These are phyloP conservation scores for Aurelia coerulea DNA, from an alignment of 30 jellyfish, hydroid and myxozoan species.

Conservation along the genomic window DNA sequence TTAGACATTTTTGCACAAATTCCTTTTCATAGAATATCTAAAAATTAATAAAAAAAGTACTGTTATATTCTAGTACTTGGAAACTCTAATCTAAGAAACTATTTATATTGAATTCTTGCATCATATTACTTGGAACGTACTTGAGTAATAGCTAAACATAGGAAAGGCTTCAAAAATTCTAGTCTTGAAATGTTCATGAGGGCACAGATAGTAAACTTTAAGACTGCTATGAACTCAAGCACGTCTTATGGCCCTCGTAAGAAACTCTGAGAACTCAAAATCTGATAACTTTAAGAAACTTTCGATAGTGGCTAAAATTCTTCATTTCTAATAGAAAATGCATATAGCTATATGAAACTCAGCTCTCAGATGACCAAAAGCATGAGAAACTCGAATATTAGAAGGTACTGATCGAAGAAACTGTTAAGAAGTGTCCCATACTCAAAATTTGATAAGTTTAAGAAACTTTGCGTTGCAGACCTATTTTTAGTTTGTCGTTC, in stretches of 20 bases:
- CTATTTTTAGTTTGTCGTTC: not conserved
- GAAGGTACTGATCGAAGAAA: not conserved
- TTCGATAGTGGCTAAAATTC: too few relatives aligned
- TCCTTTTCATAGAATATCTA: not conserved
- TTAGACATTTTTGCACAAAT: constrained; percentile 9
- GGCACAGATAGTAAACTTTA: too few relatives aligned
- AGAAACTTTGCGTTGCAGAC: constrained; percentile 14
- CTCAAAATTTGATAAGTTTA: constrained; percentile 5
- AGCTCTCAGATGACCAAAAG: not conserved
- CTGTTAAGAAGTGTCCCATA: not conserved
- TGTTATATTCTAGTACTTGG: too few relatives aligned
- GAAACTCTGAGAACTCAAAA: too few relatives aligned
- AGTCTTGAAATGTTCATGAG: too few relatives aligned
- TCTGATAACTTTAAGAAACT: too few relatives aligned
- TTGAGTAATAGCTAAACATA: too few relatives aligned
- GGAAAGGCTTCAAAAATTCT: too few relatives aligned
- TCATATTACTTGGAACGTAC: too few relatives aligned
- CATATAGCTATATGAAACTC: constrained; percentile 6
- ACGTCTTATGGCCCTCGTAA: too few relatives aligned
- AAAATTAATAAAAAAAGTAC: constrained; percentile 1
- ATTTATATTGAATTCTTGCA: not conserved
- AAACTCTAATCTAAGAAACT: too few relatives aligned
- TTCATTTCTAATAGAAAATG: not conserved
- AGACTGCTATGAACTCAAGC: too few relatives aligned
- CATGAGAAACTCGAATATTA: not conserved